phyloP scores from a whole-genome alignment of 1,140 invertebrate genomes.

The Aphelenchoides fujianensis region DNA sequence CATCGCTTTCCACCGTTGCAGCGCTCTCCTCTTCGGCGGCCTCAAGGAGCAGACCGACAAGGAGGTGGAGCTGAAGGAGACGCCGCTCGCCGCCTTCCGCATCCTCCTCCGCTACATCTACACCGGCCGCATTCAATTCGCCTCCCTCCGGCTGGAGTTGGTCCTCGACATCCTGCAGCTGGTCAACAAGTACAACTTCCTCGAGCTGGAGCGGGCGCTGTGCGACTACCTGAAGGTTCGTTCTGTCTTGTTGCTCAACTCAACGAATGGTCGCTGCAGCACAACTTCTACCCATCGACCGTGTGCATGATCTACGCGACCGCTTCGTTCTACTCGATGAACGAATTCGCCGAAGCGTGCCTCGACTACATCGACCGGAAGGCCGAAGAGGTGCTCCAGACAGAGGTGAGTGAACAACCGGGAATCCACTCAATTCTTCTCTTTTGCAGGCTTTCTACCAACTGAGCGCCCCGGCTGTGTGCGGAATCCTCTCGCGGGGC shows the following conservation, averaged over 20 bases:
- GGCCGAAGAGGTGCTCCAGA: conserved; percentile 76
- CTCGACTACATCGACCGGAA: conserved; percentile 80
- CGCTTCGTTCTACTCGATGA: conserved; percentile 73
- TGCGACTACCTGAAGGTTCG: conserved; percentile 88
- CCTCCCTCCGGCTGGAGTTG: conserved; percentile 75
- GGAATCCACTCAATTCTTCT: conserved; percentile 5
- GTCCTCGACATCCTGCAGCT: conserved; percentile 81
- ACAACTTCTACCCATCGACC: conserved; percentile 78
- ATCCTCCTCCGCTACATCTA: conserved; percentile 89
- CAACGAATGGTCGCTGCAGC: no score
- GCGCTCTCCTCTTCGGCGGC: conserved; percentile 82
- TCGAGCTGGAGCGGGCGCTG: conserved; percentile 81
- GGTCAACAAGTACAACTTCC: conserved; percentile 90
- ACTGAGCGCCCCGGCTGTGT: conserved; percentile 57
- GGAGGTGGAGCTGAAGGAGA: conserved; percentile 80
- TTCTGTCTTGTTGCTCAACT: conserved; percentile 65
- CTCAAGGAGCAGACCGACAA: conserved; percentile 77
- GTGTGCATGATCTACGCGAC: conserved; percentile 89
- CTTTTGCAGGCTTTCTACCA: conserved; percentile 39
- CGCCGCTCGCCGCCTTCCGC: conserved; percentile 83
- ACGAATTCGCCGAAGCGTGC: conserved; percentile 69
- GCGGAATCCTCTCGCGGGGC: conserved; percentile 79
- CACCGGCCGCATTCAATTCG: conserved; percentile 80
- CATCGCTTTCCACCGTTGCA: conserved; percentile 45
- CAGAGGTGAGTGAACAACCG: conserved; percentile 7